Evolutionary conservation across 1,140 invertebrate species (phyloP), one percentile per base, ranked within the genome.

Genomic region (Heliconius congener): DNA sequence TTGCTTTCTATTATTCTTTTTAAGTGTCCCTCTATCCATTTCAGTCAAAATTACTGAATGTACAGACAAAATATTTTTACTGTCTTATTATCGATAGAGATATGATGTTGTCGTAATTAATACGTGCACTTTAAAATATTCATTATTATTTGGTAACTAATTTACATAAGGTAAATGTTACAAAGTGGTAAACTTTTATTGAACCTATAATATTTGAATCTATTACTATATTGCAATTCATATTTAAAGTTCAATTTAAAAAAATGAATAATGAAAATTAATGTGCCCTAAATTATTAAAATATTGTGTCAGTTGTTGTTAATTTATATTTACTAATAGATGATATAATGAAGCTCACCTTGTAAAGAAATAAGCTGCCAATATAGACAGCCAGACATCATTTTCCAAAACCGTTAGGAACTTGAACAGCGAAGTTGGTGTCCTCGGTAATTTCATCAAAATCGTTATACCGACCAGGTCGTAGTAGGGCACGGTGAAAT

Each of bases 361-460:
- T 8, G 98, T 99, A 88, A 99, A 98, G 88, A 99, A 97, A 91
- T 99, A 99, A 0, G 99, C 98, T 0, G 97, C 98, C 73, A 99
- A 95, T 86, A 99, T 99, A 85, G 98, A 99, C 9, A 98, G 95
- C 99, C 99, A 99, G 1, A 99, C 99, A 83, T 98, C 97, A 81
- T 97, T 97, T 91, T 99, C 99, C 76, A 99, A 94, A 8, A 99
- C 99, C 1, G 98, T 99, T 34, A 99, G 96, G 90, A 99, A 99
- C 95, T 99, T 99, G 93, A 99, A 99, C 8, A 99, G 95, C 0
- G 98, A 99, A 9, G 98, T 98, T 42, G 96, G 96, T 3, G 94
- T 95, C 84, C 97, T 96, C 0, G 97, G 96, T 85, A 98, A 96
- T 85, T 97, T 97, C 97, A 98, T 98, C 83, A 99, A 95, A 83